Conservation (phyloP, 2,797 vertebrate genomes). For the Champsocephalus esox region DNA sequence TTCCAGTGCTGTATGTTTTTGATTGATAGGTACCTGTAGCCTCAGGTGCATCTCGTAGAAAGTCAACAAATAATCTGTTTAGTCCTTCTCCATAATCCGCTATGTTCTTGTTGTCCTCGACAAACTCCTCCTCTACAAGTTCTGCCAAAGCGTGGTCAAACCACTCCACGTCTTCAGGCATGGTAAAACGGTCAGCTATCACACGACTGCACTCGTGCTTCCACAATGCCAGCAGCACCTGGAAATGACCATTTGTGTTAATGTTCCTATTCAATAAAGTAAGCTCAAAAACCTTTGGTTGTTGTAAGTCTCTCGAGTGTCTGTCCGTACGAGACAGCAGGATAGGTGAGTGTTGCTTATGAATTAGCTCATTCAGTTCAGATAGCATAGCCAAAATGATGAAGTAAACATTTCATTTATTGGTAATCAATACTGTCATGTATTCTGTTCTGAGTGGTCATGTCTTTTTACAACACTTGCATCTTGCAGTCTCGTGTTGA, state of each 20-base stretch:
- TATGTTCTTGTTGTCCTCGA: constrained; percentile 70
- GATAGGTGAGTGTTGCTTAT: not conserved
- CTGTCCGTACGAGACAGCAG: not conserved
- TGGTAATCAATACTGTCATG: not conserved
- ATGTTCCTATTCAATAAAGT: not conserved
- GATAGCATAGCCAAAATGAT: not conserved
- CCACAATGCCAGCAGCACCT: constrained; percentile 92
- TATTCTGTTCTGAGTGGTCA: constrained; percentile 1
- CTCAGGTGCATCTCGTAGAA: constrained; percentile 91
- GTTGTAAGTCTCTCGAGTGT: not conserved
- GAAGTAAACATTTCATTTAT: not conserved
- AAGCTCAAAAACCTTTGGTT: not conserved
- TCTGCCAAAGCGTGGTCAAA: constrained; percentile 87
- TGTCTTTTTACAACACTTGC: not conserved
- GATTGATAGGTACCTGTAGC: constrained; percentile 85
- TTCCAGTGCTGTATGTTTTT: not conserved
- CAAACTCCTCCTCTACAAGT: constrained; percentile 86
- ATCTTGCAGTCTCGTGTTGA: not conserved
- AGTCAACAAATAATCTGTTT: constrained; percentile 94
- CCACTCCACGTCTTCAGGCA: constrained; percentile 89
- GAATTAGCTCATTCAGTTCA: not conserved
- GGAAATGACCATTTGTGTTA: constrained; percentile 5
- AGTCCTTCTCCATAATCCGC: constrained; percentile 73
- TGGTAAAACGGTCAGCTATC: constrained; percentile 94
- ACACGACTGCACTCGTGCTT: constrained; percentile 96